These are phyloP conservation scores for Platynereis dumerilii DNA, from an alignment of 2,888 invertebrate species.

Conservation along the genomic window DNA sequence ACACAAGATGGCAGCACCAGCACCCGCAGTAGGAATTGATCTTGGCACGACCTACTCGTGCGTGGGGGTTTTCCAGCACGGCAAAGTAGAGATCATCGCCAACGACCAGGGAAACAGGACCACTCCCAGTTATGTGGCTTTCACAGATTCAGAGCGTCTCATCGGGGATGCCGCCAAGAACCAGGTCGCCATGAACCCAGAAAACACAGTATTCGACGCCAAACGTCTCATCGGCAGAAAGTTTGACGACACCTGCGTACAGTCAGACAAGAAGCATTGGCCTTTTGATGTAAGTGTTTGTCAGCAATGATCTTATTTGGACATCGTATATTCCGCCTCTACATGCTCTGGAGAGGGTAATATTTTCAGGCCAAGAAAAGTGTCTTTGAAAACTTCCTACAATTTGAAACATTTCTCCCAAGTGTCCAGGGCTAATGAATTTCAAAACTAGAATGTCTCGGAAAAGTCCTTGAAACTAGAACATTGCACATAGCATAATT, in stretches of 20 bases:
- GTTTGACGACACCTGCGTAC: slow-evolving; percentile 79
- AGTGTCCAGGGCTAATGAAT: too few relatives aligned
- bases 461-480: too few relatives aligned
- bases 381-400: too few relatives aligned
- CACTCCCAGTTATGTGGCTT: slow-evolving; percentile 75
- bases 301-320: too few relatives aligned
- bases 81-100: slow-evolving; percentile 64
- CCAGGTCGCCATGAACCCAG: slow-evolving; percentile 72
- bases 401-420: too few relatives aligned
- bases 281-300: slow-evolving; percentile 66
- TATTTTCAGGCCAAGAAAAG: too few relatives aligned
- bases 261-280: slow-evolving; percentile 83
- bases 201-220: slow-evolving; percentile 70
- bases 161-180: slow-evolving; percentile 64
- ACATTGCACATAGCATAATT: too few relatives aligned
- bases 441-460: too few relatives aligned
- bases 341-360: too few relatives aligned
- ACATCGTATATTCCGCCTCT: too few relatives aligned
- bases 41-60: slow-evolving; percentile 71
- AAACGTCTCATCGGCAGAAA: slow-evolving; percentile 79
- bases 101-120: slow-evolving; percentile 71
- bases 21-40: slow-evolving; percentile 38
- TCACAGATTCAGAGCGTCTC: slow-evolving; percentile 66
- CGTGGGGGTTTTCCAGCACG: slow-evolving; percentile 54
- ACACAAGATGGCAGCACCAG: slow-evolving; percentile 26